Percentiles rank a stretch among this genome's conserved stretches.
Evolutionary conservation across 2,888 invertebrate genomes (phyloP).

Genomic region (Argyresthia albistria): DNA sequence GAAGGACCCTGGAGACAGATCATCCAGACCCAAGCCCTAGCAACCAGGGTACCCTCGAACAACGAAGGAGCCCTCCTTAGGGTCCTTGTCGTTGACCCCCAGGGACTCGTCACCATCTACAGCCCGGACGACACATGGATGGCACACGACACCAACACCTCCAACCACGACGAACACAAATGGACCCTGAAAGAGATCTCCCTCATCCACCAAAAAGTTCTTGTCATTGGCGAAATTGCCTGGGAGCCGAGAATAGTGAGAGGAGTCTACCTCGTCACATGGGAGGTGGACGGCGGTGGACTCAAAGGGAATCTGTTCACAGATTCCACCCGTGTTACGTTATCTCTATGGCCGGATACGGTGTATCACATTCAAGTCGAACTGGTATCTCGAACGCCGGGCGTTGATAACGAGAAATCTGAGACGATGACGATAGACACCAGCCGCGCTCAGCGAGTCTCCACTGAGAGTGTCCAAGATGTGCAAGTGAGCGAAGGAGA

Average conservation of each 20-base stretch:
- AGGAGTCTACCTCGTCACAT: conserved; percentile 84
- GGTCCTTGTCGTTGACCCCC: conserved; percentile 79
- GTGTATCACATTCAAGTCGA: conserved; percentile 86
- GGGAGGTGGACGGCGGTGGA: conserved; percentile 88
- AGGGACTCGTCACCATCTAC: conserved; percentile 79
- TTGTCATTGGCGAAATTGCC: conserved; percentile 80
- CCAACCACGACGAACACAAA: conserved; percentile 59
- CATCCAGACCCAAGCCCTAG: conserved; percentile 76
- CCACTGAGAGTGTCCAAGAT: conserved; percentile 76
- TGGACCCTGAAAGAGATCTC: conserved; percentile 80
- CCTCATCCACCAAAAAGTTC: conserved; percentile 80
- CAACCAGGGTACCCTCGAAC: conserved; percentile 76
- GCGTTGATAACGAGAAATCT: conserved; percentile 74
- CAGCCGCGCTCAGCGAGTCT: conserved; percentile 75
- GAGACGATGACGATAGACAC: conserved; percentile 78
- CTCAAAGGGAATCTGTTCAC: conserved; percentile 87
- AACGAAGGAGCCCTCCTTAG: conserved; percentile 76
- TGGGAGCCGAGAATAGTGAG: conserved; percentile 79
- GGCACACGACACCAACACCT: conserved; percentile 67
- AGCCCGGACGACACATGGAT: conserved; percentile 76
- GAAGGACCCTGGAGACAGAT: conserved; percentile 78
- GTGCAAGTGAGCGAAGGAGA: conserved; percentile 72
- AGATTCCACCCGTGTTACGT: conserved; percentile 83
- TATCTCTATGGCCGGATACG: conserved; percentile 87
- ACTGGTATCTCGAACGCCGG: conserved; percentile 73